phyloP scores from a whole-genome alignment of 2,113 vertebrate species.

The Microcebus jonahi region DNA sequence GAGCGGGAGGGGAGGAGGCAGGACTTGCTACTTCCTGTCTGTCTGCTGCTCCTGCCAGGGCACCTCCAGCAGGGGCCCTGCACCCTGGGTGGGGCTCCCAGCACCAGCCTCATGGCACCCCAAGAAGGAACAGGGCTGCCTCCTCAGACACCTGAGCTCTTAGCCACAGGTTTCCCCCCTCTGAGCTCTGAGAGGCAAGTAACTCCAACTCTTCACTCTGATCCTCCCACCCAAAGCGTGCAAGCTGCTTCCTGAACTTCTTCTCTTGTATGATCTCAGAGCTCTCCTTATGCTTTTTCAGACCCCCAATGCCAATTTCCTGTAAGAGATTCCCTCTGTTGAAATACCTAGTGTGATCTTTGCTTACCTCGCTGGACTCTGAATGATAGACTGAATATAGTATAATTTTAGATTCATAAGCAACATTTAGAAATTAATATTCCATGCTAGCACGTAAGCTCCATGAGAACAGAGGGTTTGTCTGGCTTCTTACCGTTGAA shows the following conservation, averaged over 20 bases:
- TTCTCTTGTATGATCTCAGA: neutral
- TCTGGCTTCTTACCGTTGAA: neutral
- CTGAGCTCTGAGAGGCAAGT: neutral
- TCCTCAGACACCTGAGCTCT: neutral
- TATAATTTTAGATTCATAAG: neutral
- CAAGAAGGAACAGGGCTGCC: neutral
- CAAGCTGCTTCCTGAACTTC: neutral
- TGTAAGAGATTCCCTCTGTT: neutral
- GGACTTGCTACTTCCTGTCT: neutral
- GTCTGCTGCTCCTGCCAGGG: neutral
- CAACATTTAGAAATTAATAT: neutral
- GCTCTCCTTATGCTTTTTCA: neutral
- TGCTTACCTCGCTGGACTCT: neutral
- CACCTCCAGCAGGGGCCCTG: neutral
- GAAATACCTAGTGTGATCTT: neutral
- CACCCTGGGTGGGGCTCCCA: rapidly evolving
- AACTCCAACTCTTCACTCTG: neutral
- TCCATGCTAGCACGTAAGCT: neutral
- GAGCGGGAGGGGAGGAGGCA: neutral
- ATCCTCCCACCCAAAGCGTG: neutral
- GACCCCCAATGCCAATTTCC: neutral
- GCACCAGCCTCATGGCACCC: neutral
- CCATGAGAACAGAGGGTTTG: neutral
- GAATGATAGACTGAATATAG: neutral
- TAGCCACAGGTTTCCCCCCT: neutral